Evolutionary conservation across 1,140 invertebrate genomes (phyloP).

Genomic region (Anadara kagoshimensis): DNA sequence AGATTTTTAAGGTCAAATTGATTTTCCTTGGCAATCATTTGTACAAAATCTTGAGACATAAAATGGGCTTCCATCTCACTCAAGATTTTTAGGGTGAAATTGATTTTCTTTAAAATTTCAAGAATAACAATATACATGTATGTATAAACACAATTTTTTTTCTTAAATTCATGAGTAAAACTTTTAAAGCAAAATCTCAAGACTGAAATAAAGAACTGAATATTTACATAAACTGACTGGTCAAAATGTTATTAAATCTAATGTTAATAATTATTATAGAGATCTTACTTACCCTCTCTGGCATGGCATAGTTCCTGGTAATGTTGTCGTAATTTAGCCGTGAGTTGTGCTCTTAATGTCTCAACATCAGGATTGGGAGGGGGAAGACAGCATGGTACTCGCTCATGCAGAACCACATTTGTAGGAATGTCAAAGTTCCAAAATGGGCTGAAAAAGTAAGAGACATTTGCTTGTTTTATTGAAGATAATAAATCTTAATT

Average conservation of each 20-base stretch:
- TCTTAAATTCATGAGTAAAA: no score
- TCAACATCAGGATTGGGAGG: slow-evolving; percentile 96
- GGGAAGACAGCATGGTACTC: slow-evolving; percentile 84
- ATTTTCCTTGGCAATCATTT: no score
- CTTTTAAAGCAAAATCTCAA: no score
- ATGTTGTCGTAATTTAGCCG: slow-evolving; percentile 88
- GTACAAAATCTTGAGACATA: no score
- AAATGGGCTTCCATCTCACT: no score
- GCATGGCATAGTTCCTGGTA: slow-evolving; percentile 96
- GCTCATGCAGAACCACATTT: slow-evolving; percentile 94
- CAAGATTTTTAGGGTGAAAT: no score
- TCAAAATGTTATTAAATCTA: not conserved
- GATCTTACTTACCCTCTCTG: slow-evolving; percentile 81
- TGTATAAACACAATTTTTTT: no score
- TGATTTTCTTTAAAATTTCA: no score
- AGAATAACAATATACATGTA: no score
- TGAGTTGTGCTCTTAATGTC: slow-evolving; percentile 84
- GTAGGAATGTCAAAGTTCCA: slow-evolving; percentile 96
- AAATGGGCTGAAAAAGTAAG: slow-evolving; percentile 81
- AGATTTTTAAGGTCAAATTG: no score
- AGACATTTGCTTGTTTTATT: not conserved
- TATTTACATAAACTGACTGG: not conserved
- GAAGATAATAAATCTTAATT: not conserved
- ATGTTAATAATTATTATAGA: no score
- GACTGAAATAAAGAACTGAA: no score